These are phyloP conservation scores for Trachops cirrhosus DNA, from an alignment of 2,797 vertebrate species.

Conservation along the genomic window DNA sequence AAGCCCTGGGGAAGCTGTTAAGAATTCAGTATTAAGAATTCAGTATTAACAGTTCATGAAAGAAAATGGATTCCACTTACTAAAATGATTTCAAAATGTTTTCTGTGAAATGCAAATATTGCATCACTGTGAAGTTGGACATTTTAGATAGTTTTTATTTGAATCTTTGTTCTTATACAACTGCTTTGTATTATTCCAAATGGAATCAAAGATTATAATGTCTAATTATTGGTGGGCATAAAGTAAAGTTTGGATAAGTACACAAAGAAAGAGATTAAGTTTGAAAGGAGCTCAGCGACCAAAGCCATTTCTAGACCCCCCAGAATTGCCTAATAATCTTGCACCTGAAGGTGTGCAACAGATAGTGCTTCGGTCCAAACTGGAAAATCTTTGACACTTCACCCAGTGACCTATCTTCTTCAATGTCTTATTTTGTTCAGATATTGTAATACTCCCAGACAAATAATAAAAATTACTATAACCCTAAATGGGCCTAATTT, in stretches of 20 bases:
- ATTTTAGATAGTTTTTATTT: constrained; percentile 44
- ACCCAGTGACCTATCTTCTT: neutral
- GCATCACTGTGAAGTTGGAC: neutral
- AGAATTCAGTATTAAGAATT: constrained; percentile 74
- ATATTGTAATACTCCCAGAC: neutral
- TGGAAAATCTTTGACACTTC: neutral
- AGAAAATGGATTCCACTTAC: constrained; percentile 71
- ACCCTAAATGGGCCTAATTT: neutral
- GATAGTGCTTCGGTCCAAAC: neutral
- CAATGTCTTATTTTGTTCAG: neutral
- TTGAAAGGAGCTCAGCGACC: neutral
- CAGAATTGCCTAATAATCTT: neutral
- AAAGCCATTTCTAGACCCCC: neutral
- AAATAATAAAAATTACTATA: neutral
- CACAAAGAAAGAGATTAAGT: neutral
- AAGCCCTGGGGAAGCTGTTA: constrained; percentile 75
- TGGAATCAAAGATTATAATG: neutral
- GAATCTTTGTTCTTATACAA: constrained; percentile 34
- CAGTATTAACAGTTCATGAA: constrained; percentile 68
- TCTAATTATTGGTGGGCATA: neutral
- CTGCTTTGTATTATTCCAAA: neutral
- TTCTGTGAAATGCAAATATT: constrained; percentile 68
- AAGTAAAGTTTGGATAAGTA: neutral
- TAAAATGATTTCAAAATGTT: constrained; percentile 70
- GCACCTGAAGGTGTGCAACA: neutral